These are phyloP conservation scores for Paedocypris micromegethes DNA, from an alignment of 2,797 vertebrate species.

Conservation along the genomic window DNA sequence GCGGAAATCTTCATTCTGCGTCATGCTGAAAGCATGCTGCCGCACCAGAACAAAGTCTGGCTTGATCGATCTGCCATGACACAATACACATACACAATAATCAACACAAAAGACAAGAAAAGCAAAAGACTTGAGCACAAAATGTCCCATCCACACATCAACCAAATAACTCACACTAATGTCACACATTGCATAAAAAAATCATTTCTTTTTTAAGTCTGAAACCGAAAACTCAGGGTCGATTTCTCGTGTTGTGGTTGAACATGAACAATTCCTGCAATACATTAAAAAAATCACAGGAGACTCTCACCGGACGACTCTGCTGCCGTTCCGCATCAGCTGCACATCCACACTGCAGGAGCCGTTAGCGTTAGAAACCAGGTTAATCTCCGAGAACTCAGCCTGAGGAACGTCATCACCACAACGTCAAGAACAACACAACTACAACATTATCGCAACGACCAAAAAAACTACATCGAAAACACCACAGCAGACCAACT, in stretches of 20 bases:
- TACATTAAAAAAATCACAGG: neutral
- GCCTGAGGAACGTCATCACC: constrained; percentile 66
- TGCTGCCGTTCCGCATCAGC: constrained; percentile 82
- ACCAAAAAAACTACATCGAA: neutral
- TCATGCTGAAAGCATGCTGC: constrained; percentile 95
- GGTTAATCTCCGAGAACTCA: constrained; percentile 94
- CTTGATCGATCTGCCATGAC: constrained; percentile 81
- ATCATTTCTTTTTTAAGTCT: too few relatives aligned
- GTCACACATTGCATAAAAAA: too few relatives aligned
- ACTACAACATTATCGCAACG: neutral
- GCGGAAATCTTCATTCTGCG: constrained; percentile 93
- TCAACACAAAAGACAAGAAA: neutral
- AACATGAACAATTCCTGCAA: too few relatives aligned
- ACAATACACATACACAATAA: neutral
- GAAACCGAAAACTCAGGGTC: too few relatives aligned
- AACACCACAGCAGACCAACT: too few relatives aligned
- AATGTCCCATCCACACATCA: too few relatives aligned
- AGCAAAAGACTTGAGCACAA: neutral
- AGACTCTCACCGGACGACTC: constrained; percentile 82
- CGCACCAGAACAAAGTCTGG: constrained; percentile 94
- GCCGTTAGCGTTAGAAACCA: constrained; percentile 87
- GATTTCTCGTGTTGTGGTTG: too few relatives aligned
- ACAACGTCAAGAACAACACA: constrained; percentile 26
- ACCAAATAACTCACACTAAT: too few relatives aligned
- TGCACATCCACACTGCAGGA: constrained; percentile 91